phyloP scores from a whole-genome alignment of 2,797 vertebrate species.

The Nannoperca australis region DNA sequence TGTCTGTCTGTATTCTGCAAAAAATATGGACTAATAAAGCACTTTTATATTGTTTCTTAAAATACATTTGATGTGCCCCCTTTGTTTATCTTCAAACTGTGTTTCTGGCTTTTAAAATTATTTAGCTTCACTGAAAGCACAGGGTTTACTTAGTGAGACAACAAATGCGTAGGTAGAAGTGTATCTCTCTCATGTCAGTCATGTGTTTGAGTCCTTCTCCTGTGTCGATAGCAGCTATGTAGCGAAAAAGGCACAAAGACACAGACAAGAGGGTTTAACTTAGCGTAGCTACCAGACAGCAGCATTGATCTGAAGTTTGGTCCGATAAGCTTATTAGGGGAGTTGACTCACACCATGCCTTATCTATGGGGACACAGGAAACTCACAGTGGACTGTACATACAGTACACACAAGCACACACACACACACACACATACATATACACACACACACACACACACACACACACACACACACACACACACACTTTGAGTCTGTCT shows the following conservation, averaged over 20 bases:
- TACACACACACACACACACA: slow-evolving; percentile 18
- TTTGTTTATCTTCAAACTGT: neutral
- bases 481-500: slow-evolving; percentile 19
- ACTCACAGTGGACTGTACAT: slow-evolving; percentile 22
- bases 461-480: slow-evolving; percentile 25
- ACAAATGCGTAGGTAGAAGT: slow-evolving; percentile 10
- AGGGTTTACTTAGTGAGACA: neutral
- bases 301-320: slow-evolving; percentile 54
- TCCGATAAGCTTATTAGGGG: slow-evolving; percentile 62
- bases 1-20: neutral
- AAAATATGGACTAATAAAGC: neutral
- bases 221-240: slow-evolving; percentile 17
- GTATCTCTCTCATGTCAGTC: neutral
- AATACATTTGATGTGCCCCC: neutral
- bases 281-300: slow-evolving; percentile 42
- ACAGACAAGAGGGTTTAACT: slow-evolving; percentile 31
- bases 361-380: slow-evolving; percentile 54
- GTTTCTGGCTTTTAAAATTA: neutral
- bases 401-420: slow-evolving; percentile 8
- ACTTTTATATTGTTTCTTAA: neutral
- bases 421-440: slow-evolving; percentile 8
- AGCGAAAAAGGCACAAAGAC: slow-evolving; percentile 9
- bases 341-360: slow-evolving; percentile 46
- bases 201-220: neutral
- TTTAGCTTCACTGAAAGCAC: neutral